Evolutionary conservation across 2,113 vertebrate species (phyloP).

Genomic region (Sminthopsis crassicaudata): DNA sequence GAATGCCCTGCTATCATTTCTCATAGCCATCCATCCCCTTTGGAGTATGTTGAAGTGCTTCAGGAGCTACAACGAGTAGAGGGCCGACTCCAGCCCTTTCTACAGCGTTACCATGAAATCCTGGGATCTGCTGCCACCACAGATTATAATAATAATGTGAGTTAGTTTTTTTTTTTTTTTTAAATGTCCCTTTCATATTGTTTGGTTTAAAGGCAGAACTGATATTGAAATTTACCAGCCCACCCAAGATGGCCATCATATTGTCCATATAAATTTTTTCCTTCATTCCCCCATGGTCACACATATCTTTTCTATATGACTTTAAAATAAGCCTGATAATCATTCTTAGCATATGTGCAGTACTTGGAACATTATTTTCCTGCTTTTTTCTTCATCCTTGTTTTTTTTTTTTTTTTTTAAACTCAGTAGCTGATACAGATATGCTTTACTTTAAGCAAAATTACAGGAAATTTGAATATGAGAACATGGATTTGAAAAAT

Average conservation of each 20-base stretch:
- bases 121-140: slow-evolving; percentile 88
- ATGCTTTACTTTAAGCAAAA: neutral
- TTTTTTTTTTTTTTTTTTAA: no score
- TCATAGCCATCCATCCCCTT: slow-evolving; percentile 90
- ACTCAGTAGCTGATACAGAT: neutral
- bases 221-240: neutral
- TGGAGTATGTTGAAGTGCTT: slow-evolving; percentile 90
- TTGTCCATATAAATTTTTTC: neutral
- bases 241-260: neutral
- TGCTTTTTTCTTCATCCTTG: neutral
- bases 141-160: slow-evolving; percentile 92
- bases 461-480: neutral
- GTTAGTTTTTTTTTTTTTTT: slow-evolving; percentile 29
- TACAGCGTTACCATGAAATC: slow-evolving; percentile 91
- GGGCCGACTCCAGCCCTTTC: slow-evolving; percentile 91
- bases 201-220: neutral
- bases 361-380: neutral
- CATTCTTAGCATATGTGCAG: neutral
- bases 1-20: neutral
- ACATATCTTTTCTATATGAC: neutral
- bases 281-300: neutral
- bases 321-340: neutral
- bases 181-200: neutral
- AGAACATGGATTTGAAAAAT: neutral
- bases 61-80: slow-evolving; percentile 90